Evolutionary conservation across 2,888 invertebrate species (phyloP).

Genomic region (Aleiodes testaceus): DNA sequence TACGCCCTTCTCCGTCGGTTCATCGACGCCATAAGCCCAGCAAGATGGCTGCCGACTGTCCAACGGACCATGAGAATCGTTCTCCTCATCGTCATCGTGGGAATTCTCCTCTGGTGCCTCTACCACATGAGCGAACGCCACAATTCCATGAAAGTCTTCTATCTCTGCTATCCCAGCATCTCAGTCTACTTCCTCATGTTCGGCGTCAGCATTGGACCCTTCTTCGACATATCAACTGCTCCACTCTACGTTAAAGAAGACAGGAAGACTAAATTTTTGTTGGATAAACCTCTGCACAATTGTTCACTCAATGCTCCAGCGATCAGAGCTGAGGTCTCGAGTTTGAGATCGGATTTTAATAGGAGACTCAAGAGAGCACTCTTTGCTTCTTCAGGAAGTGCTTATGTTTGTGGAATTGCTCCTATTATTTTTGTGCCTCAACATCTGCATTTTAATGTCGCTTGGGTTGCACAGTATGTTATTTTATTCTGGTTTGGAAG

Average conservation of each 20-base stretch:
- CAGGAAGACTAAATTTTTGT: slow-evolving; percentile 65
- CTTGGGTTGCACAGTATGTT: slow-evolving; percentile 89
- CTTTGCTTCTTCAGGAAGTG: slow-evolving; percentile 67
- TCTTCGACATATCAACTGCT: slow-evolving; percentile 78
- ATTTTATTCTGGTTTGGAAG: slow-evolving; percentile 89
- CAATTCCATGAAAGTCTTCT: slow-evolving; percentile 85
- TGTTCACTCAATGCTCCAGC: slow-evolving; percentile 83
- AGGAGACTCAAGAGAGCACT: slow-evolving; percentile 90
- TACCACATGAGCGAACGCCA: slow-evolving; percentile 84
- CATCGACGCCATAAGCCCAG: slow-evolving; percentile 74
- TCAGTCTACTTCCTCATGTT: slow-evolving; percentile 87
- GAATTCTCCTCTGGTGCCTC: slow-evolving; percentile 80
- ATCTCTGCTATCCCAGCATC: slow-evolving; percentile 91
- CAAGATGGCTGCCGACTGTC: slow-evolving; percentile 64
- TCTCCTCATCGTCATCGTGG: slow-evolving; percentile 78
- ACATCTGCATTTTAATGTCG: slow-evolving; percentile 84
- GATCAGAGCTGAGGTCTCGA: slow-evolving; percentile 89
- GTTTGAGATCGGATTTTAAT: slow-evolving; percentile 90
- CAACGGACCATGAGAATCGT: slow-evolving; percentile 76
- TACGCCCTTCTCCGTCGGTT: slow-evolving; percentile 77
- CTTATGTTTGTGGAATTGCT: slow-evolving; percentile 68
- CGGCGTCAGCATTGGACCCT: slow-evolving; percentile 84
- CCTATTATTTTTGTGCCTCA: slow-evolving; percentile 69
- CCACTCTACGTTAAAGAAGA: slow-evolving; percentile 70
- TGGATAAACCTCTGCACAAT: slow-evolving; percentile 81